These are phyloP conservation scores for Danio tinwini DNA, from an alignment of 2,797 vertebrate species.

Conservation along the genomic window DNA sequence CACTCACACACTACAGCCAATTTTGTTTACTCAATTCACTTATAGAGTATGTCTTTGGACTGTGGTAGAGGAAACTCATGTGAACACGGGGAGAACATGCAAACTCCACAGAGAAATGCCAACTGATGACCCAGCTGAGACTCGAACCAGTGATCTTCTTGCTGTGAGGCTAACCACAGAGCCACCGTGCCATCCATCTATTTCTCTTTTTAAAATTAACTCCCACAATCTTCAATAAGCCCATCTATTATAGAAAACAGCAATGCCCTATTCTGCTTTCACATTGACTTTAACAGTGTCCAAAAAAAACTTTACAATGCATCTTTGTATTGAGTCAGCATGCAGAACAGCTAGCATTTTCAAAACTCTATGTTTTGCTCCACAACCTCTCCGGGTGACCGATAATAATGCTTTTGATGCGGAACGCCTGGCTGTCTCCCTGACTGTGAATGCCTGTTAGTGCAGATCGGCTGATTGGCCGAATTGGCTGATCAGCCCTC, in stretches of 20 bases:
- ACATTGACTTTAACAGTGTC: neutral
- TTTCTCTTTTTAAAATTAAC: neutral
- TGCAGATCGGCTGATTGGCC: conserved; percentile 49
- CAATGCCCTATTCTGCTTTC: conserved; percentile 10
- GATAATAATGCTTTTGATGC: conserved; percentile 60
- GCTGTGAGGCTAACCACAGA: too few relatives aligned
- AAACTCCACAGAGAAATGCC: too few relatives aligned
- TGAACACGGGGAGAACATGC: too few relatives aligned
- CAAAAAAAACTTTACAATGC: conserved; percentile 19
- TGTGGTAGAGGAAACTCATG: too few relatives aligned
- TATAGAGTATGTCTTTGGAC: too few relatives aligned
- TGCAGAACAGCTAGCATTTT: conserved; percentile 48
- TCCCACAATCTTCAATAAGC: neutral
- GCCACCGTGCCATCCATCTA: too few relatives aligned
- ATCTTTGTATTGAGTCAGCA: conserved; percentile 45
- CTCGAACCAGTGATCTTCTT: too few relatives aligned
- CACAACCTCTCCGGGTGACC: conserved; percentile 41
- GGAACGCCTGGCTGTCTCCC: conserved; percentile 66
- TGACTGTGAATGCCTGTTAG: conserved; percentile 75
- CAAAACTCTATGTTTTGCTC: conserved; percentile 40
- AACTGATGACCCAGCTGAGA: too few relatives aligned
- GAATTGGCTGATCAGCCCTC: conserved; percentile 46
- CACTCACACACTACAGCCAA: too few relatives aligned
- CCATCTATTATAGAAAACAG: neutral
- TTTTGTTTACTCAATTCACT: too few relatives aligned